These are phyloP conservation scores for Eristalis tenax DNA, from an alignment of 2,888 invertebrate genomes.

Conservation along the genomic window DNA sequence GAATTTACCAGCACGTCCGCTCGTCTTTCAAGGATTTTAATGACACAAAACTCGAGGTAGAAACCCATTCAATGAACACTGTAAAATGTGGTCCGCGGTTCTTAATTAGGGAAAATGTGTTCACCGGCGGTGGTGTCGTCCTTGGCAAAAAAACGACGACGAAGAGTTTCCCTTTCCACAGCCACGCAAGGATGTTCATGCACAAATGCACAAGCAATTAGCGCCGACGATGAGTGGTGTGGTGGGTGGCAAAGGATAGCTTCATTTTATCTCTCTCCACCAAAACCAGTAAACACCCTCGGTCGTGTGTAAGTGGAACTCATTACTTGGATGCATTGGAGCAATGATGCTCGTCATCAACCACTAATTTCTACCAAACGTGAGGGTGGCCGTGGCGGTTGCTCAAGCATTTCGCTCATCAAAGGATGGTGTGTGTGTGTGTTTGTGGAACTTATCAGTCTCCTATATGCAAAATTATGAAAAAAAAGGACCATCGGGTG, in stretches of 20 bases:
- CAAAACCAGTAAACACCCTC: too few relatives aligned
- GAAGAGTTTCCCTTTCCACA: not conserved
- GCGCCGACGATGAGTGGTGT: conserved; percentile 18
- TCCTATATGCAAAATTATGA: conserved; percentile 36
- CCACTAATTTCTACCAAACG: conserved; percentile 56
- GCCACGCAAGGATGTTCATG: conserved; percentile 20
- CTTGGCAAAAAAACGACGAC: not conserved
- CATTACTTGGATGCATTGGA: conserved; percentile 33
- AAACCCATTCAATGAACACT: conserved; percentile 21
- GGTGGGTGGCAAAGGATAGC: not conserved
- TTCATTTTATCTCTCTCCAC: not conserved
- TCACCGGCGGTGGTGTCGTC: not conserved
- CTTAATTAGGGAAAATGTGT: conserved; percentile 48
- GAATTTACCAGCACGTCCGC: not conserved
- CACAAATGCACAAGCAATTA: conserved; percentile 63
- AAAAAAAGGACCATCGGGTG: not conserved
- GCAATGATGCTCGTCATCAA: conserved; percentile 29
- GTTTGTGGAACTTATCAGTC: not conserved
- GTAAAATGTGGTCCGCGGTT: conserved; percentile 19
- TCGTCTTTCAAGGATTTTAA: conserved; percentile 3
- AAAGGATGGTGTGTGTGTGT: conserved; percentile 14
- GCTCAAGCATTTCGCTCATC: too few relatives aligned
- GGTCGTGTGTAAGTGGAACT: conserved; percentile 35
- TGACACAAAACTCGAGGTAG: not conserved
- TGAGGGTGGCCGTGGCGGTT: conserved; percentile 7